Base-by-base conservation (phyloP, 1,140 invertebrate species). In the Telenomus remus region DNA sequence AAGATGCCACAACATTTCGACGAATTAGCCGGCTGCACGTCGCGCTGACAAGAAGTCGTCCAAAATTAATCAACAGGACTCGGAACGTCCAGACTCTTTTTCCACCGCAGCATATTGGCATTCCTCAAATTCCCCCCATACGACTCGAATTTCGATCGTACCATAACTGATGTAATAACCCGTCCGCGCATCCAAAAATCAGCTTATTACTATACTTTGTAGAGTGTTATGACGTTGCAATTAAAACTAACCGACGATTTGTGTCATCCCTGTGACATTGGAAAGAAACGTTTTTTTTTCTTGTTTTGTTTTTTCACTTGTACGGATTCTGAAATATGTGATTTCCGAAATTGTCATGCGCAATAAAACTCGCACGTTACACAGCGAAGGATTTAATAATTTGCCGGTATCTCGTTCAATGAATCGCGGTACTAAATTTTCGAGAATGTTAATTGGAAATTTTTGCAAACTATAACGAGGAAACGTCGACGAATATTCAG, bases 1-100 rank as follows among this genome's bases (percentile, higher is more conserved):
- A 49, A 42, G 70, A 73, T 66, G 55, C 70, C 60, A 46, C 9
- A 34, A 61, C 51, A 59, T 69, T 68, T 68, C 64, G 63, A 47
- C 59, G 72, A 68, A 69, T 69, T 75, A 63, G 64, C 34, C 57
- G 57, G 64, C 56, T 64, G 57, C 33, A 48, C 43, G 53, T 68
- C 47, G 47, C 16, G 33, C 55, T 70, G 73, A 76, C 73, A 76
- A 76, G 73, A 76, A 76, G 65, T 65, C 60, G 73, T 64, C 60
- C 59, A 61, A 76, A 76, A 76, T 76, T 69, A 76, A 76, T 76
- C 65, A 76, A 76, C 73, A 55, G 49, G 65, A 76, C 48, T 65
- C 64, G 65, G 60, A 64, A 60, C 54, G 73, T 65, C 73, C 34
- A 69, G 59, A 37, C 59, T 60, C 73, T 76, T 76, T 76, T 76